Conservation (phyloP, 2,888 invertebrate genomes). For the Hylaea fasciaria region DNA sequence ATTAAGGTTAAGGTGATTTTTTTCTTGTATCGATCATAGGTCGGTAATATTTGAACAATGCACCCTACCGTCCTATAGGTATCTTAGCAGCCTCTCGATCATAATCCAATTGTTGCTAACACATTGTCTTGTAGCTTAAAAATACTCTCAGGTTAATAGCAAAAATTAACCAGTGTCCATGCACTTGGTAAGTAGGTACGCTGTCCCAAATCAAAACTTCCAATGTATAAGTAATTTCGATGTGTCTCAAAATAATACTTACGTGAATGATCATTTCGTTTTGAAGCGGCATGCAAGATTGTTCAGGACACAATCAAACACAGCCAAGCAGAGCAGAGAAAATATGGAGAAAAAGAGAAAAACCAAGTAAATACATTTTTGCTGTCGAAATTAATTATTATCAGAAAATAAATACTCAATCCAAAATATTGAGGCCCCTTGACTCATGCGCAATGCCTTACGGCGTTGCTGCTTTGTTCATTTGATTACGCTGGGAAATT, state of each 20-base stretch:
- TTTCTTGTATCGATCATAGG: constrained; percentile 35
- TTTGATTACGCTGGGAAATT: constrained; percentile 33
- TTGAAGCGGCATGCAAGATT: constrained; percentile 91
- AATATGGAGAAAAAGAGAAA: constrained; percentile 91
- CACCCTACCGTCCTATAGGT: constrained; percentile 48
- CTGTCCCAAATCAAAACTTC: constrained; percentile 46
- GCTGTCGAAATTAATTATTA: constrained; percentile 81
- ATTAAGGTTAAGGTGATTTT: constrained; percentile 70
- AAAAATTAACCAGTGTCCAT: constrained; percentile 36
- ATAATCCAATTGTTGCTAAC: constrained; percentile 33
- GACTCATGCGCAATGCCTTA: constrained; percentile 56
- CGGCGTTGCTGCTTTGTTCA: constrained; percentile 32
- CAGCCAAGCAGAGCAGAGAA: constrained; percentile 94
- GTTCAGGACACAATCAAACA: constrained; percentile 93
- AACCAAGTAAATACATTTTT: constrained; percentile 89
- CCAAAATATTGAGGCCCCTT: constrained; percentile 76
- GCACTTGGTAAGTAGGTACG: constrained; percentile 40
- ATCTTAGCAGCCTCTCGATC: constrained; percentile 36
- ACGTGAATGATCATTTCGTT: constrained; percentile 89
- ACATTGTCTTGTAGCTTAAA: constrained; percentile 38
- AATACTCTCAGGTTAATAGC: constrained; percentile 38
- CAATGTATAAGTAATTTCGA: constrained; percentile 63
- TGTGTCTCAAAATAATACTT: constrained; percentile 88
- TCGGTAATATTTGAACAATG: constrained; percentile 46
- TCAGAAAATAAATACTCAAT: constrained; percentile 81